phyloP scores from a whole-genome alignment of 2,113 vertebrate species.

The Natator depressus region DNA sequence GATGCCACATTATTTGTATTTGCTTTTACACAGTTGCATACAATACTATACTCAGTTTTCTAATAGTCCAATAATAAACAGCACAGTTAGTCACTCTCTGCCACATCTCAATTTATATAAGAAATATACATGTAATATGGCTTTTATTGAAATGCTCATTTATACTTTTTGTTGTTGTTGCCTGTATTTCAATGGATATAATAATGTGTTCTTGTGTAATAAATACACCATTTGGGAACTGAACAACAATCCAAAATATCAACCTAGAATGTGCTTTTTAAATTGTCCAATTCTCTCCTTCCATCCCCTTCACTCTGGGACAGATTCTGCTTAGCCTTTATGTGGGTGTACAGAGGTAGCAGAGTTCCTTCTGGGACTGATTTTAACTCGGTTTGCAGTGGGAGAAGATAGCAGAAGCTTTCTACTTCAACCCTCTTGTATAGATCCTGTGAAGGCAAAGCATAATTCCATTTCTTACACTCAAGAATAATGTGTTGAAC shows the following conservation, averaged over 20 bases:
- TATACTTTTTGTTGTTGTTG: background rate
- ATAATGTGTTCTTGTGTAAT: background rate
- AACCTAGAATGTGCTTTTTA: background rate
- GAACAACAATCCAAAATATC: background rate
- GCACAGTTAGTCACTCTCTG: background rate
- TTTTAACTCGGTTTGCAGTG: background rate
- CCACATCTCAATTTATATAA: background rate
- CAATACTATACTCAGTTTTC: background rate
- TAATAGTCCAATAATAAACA: background rate
- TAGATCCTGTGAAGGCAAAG: background rate
- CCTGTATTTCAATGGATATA: background rate
- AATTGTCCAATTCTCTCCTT: background rate
- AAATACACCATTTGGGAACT: background rate
- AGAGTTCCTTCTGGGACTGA: background rate
- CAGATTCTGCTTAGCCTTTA: background rate
- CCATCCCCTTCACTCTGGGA: background rate
- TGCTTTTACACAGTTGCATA: background rate
- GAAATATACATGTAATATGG: background rate
- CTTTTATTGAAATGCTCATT: constrained; percentile 9
- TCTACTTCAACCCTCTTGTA: background rate
- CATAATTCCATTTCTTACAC: background rate
- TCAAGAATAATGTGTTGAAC: background rate
- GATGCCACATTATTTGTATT: background rate
- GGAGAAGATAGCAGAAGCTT: background rate
- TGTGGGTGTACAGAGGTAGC: background rate